Base-by-base conservation (phyloP, 2,888 invertebrate genomes). In the Thera obeliscata region DNA sequence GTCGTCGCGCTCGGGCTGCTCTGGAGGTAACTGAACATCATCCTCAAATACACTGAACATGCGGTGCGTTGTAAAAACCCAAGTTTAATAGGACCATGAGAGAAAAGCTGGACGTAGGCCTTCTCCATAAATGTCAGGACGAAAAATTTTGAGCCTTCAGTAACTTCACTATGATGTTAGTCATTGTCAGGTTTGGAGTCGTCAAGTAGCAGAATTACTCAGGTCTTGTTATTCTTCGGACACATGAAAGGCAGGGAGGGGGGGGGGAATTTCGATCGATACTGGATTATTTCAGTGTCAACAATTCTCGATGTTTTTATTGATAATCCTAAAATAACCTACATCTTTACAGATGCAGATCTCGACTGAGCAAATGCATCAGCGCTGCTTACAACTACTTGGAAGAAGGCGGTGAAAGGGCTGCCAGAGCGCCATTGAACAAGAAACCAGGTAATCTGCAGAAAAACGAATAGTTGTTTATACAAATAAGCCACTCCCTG, bases 301-400 rank as follows among this genome's bases (percentile, higher is more conserved):
- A 38, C 6, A 38, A 38, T 22, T 22, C 38, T 3, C 6, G 38
- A 38, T 38, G 6, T 38, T 22, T 22, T 22, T 1, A 22, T 22
- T 22, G 22, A 22, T 22, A 22, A 22, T 22, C 22, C 22, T 22
- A 22, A 22, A 33, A 48, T 8, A n/a, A 41, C 1, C 61, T 71
- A 35, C 55, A 0, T 64, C 50, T 59, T 50, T 50, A 5, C 74
- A 90, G 90, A 71, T 91, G 91, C 73, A 78, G 93, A 65, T 88
- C 93, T 0, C 90, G 93, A 0, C 75, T 94, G 11, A 91, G 91
- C 73, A 94, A 94, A 67, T 94, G 94, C 68, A 90, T 93, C 67
- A 93, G 93, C 64, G 93, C 94, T 0, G 93, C 93, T 0, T 94
- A 93, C 78, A 91, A 92, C 65, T 94, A 93, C 64, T 74, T 94